Percentiles rank a stretch among this genome's conserved stretches.
phyloP scores from a whole-genome alignment of 2,113 vertebrate genomes.

The Euleptes europaea region DNA sequence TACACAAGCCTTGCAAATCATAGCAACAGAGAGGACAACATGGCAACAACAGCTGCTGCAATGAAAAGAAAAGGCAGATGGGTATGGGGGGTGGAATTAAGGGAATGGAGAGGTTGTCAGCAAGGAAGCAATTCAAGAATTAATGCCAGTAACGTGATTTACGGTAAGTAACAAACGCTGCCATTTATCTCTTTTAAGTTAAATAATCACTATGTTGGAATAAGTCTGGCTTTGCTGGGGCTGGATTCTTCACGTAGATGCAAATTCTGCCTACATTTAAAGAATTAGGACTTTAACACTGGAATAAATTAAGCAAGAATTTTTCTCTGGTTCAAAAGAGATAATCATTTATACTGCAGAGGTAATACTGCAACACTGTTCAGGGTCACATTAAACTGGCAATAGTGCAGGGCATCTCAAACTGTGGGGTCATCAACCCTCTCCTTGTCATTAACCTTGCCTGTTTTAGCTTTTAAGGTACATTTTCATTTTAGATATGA shows the following conservation, averaged over 20 bases:
- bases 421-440: not conserved
- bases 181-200: not conserved
- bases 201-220: constrained; percentile 23
- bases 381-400: not conserved
- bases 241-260: not conserved
- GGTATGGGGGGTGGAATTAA: not conserved
- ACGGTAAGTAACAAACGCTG: constrained; percentile 26
- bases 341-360: not conserved
- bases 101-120: not conserved
- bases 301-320: constrained; percentile 12
- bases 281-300: not conserved
- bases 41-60: constrained; percentile 56
- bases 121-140: not conserved
- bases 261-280: not conserved
- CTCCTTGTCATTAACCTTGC: not conserved
- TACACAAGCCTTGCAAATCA: constrained; percentile 42
- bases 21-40: constrained; percentile 58
- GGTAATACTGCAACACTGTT: not conserved
- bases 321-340: not conserved
- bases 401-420: not conserved
- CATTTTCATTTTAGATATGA: not conserved
- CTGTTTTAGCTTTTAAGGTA: not conserved
- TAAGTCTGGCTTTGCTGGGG: not conserved
- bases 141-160: constrained; percentile 25
- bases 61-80: not conserved